Evolutionary conservation across 2,888 invertebrate genomes (phyloP), one percentile per base, ranked within the genome.

Genomic region (Drosophila emarginata): DNA sequence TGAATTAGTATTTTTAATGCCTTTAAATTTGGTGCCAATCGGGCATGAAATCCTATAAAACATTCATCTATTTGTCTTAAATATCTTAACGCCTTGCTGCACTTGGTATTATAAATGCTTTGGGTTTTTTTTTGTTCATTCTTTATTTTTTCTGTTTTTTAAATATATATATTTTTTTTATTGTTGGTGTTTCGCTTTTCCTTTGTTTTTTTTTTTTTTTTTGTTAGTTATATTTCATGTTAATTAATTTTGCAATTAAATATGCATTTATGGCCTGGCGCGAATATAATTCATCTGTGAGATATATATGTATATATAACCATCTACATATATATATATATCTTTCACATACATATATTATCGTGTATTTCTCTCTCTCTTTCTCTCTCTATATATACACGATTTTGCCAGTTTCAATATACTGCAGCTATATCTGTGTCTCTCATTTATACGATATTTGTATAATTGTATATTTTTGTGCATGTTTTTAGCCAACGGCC

Each of bases 201-300:
- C 9, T 40, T 15, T 40, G 14, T 12, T 67, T 72, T 67, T 68
- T 69, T 67, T 45, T 14, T 60, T 54, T 32, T 61, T 61, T 61
- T 71, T 61, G 63, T 57, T 72, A 67, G 78, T 77, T 78, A 71
- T 77, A 73, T 80, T 80, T 80, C 71, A 79, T 82, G 74, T 82
- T 84, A 86, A 84, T 84, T 86, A 84, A 86, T 84, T 86, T 84
- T 84, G 81, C 77, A 84, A 86, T 84, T 81, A 84, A 86, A 86
- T 84, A 84, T 84, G 81, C 79, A 84, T 86, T 84, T 81, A 77
- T 78, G 74, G 73, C 72, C 72, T 64, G 80, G 69, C 69, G 69
- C 71, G 69, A 69, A 81, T 66, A 73, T 74, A 79, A 72, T 68
- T 79, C 77, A 79, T 77, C 67, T 61, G 61, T 68, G 77, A 57